These are phyloP conservation scores for Dinoponera quadriceps DNA, from an alignment of 1,140 invertebrate genomes.

Conservation along the genomic window DNA sequence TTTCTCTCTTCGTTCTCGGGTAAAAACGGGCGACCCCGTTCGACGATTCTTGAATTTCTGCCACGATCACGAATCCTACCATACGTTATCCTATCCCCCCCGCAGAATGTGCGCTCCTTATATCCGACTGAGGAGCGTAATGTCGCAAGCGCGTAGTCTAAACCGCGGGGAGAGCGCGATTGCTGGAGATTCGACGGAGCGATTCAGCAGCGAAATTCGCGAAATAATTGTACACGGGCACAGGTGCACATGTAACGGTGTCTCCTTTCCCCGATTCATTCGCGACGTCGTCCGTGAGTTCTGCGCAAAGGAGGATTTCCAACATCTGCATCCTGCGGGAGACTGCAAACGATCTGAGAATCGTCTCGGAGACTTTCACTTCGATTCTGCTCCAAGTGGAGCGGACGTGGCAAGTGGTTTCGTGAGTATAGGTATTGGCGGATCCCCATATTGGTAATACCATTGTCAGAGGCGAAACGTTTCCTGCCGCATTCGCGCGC, in stretches of 20 bases:
- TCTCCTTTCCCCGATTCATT: conserved; percentile 13
- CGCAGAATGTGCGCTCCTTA: too few relatives aligned
- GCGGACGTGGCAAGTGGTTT: conserved; percentile 74
- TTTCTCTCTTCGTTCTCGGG: not conserved
- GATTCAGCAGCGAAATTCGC: not conserved
- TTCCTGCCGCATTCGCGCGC: conserved; percentile 40
- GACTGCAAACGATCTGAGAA: conserved; percentile 74
- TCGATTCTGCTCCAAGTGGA: conserved; percentile 74
- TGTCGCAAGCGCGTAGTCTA: not conserved
- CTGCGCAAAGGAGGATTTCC: conserved; percentile 66
- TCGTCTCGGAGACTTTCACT: conserved; percentile 76
- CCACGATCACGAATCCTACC: not conserved
- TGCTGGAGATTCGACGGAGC: conserved; percentile 11
- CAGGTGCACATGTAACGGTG: not conserved
- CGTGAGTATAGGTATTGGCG: conserved; percentile 56
- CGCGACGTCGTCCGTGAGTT: conserved; percentile 36
- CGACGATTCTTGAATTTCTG: conserved; percentile 24
- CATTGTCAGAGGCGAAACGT: conserved; percentile 13
- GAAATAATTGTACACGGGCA: conserved; percentile 27
- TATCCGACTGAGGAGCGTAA: too few relatives aligned
- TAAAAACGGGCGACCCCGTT: conserved; percentile 27
- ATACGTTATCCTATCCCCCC: not conserved
- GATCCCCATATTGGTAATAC: conserved; percentile 58
- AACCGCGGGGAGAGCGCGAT: not conserved
- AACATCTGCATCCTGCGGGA: conserved; percentile 74